These are phyloP conservation scores for Crocallis elinguaria DNA, from an alignment of 2,888 invertebrate species.

Conservation along the genomic window DNA sequence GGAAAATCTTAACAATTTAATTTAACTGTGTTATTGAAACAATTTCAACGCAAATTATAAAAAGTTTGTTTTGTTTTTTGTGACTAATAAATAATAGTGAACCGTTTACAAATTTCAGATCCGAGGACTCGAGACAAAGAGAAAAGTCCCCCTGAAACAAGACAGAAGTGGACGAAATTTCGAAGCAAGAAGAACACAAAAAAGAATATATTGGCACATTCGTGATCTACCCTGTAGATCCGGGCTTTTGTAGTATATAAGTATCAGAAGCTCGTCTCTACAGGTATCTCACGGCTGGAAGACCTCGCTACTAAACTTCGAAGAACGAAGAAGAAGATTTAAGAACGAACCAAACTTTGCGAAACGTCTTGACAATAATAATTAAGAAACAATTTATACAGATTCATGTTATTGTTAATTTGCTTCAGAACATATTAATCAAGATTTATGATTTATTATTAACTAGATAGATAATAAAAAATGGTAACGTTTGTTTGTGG, in stretches of 20 bases:
- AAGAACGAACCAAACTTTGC: too few species aligned
- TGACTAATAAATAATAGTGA: conserved; percentile 4
- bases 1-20: too few species aligned
- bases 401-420: too few species aligned
- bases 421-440: too few species aligned
- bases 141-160: conserved; percentile 22
- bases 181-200: conserved; percentile 56
- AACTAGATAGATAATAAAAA: too few species aligned
- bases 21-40: too few species aligned
- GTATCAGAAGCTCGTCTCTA: conserved; percentile 99
- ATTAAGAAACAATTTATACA: too few species aligned
- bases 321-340: conserved; percentile 29
- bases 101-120: conserved; percentile 46
- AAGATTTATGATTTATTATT: too few species aligned
- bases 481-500: too few species aligned
- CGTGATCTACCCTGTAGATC: conserved; percentile 99
- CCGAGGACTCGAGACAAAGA: neutral
- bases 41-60: too few species aligned
- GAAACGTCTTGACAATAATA: neutral
- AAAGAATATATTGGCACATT: conserved; percentile 88
- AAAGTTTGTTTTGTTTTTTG: neutral
- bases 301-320: conserved; percentile 87
- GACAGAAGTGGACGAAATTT: conserved; percentile 31
- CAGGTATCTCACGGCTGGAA: conserved; percentile 99
- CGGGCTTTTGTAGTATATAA: conserved; percentile 99